These are phyloP conservation scores for Drosophila infuscata DNA, from an alignment of 2,888 invertebrate species.

Conservation along the genomic window DNA sequence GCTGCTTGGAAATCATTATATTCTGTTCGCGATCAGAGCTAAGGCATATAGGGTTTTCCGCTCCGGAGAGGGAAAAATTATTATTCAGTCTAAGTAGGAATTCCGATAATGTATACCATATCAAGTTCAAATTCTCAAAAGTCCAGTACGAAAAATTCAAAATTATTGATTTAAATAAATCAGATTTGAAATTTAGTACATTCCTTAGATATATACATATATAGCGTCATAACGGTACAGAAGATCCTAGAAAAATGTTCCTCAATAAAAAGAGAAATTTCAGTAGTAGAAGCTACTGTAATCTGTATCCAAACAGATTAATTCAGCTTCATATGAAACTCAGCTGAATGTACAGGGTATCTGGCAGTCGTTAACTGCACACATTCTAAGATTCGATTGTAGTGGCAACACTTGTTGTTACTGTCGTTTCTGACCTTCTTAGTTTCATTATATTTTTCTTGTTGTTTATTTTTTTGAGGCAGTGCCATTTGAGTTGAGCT, in stretches of 20 bases:
- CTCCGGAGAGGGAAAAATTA: neutral
- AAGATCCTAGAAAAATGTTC: neutral
- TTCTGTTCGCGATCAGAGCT: neutral
- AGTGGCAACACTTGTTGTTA: conserved; percentile 29
- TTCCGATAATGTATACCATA: neutral
- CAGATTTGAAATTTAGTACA: neutral
- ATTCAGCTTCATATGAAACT: neutral
- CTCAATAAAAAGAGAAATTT: neutral
- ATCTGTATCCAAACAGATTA: neutral
- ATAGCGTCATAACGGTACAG: neutral
- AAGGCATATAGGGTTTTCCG: conserved; percentile 6
- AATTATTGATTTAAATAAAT: neutral
- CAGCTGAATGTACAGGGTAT: conserved; percentile 12
- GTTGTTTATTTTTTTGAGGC: conserved; percentile 11
- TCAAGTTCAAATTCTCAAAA: neutral
- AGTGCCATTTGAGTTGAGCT: conserved; percentile 35
- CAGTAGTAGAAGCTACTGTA: neutral
- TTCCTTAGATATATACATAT: neutral
- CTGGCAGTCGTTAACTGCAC: conserved; percentile 3
- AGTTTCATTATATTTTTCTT: conserved; percentile 3
- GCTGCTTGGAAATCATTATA: conserved; percentile 2
- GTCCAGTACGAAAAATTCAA: neutral
- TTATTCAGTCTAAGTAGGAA: neutral
- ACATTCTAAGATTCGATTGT: neutral
- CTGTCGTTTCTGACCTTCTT: conserved; percentile 28